Conservation (phyloP, 2,113 vertebrate genomes). For the Nerophis lumbriciformis region DNA sequence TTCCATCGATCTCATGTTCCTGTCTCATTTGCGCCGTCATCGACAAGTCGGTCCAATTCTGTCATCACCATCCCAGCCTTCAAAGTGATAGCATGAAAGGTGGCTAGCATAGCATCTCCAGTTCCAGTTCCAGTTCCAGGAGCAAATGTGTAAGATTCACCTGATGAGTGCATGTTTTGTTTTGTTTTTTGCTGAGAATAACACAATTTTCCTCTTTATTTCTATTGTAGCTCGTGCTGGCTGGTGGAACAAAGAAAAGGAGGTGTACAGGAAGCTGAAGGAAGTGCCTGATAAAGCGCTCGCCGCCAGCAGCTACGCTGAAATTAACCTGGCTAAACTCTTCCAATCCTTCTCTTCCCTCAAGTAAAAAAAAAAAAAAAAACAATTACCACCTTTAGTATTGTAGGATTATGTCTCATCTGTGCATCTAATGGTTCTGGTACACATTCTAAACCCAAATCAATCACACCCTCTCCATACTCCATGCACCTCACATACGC, state of each 20-base stretch:
- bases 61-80: conserved; percentile 15
- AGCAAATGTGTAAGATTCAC: too few species aligned
- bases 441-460: conserved; percentile 44
- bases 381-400: neutral
- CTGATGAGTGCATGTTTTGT: neutral
- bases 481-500: conserved; percentile 24
- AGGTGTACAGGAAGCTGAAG: conserved; percentile 82
- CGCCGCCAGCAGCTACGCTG: conserved; percentile 82
- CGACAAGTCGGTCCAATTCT: conserved; percentile 46
- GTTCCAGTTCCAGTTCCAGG: conserved; percentile 20
- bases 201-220: neutral
- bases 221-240: neutral
- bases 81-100: conserved; percentile 44
- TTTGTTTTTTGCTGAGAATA: neutral
- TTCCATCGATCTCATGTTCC: conserved; percentile 43
- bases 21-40: conserved; percentile 33
- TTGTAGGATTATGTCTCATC: neutral
- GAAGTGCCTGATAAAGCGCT: conserved; percentile 80
- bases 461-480: conserved; percentile 35
- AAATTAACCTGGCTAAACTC: conserved; percentile 91
- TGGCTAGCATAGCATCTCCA: conserved; percentile 28
- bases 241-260: conserved; percentile 18
- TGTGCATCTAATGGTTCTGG: conserved; percentile 40
- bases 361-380: conserved; percentile 63
- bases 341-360: conserved; percentile 76